These are phyloP conservation scores for Halesus radiatus DNA, from an alignment of 1,140 invertebrate genomes.

Conservation along the genomic window DNA sequence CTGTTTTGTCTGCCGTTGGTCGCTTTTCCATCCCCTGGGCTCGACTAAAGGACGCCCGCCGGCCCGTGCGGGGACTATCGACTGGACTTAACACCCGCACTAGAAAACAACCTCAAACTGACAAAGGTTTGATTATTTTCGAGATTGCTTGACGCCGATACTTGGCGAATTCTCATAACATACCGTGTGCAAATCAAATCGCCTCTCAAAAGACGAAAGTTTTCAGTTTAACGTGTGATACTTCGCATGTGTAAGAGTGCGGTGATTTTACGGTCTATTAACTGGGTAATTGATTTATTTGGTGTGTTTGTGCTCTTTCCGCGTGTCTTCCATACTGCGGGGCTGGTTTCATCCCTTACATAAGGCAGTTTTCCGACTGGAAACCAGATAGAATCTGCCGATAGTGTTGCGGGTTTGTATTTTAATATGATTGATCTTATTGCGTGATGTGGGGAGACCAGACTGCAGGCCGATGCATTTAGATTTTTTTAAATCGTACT, in stretches of 20 bases:
- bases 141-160: too few relatives aligned
- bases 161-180: background rate
- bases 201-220: slow-evolving; percentile 7
- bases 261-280: slow-evolving; percentile 21
- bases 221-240: slow-evolving; percentile 7
- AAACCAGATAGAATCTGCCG: background rate
- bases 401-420: background rate
- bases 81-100: background rate
- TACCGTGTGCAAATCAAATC: slow-evolving; percentile 1
- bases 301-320: too few relatives aligned
- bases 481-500: too few relatives aligned
- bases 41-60: slow-evolving; percentile 20
- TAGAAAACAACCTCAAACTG: background rate
- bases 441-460: background rate
- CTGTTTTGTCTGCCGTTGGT: slow-evolving; percentile 4
- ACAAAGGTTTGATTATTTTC: too few relatives aligned
- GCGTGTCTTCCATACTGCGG: too few relatives aligned
- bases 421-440: slow-evolving; percentile 21
- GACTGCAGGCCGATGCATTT: background rate
- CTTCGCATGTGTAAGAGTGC: slow-evolving; percentile 6
- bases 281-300: slow-evolving; percentile 11
- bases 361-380: slow-evolving; percentile 13
- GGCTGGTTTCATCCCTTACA: slow-evolving; percentile 1
- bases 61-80: background rate
- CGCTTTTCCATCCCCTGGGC: slow-evolving; percentile 29